Percentiles rank a stretch among this genome's conserved stretches.
Conservation (phyloP, 2,888 invertebrate species). For the Pediacus dermestoides region DNA sequence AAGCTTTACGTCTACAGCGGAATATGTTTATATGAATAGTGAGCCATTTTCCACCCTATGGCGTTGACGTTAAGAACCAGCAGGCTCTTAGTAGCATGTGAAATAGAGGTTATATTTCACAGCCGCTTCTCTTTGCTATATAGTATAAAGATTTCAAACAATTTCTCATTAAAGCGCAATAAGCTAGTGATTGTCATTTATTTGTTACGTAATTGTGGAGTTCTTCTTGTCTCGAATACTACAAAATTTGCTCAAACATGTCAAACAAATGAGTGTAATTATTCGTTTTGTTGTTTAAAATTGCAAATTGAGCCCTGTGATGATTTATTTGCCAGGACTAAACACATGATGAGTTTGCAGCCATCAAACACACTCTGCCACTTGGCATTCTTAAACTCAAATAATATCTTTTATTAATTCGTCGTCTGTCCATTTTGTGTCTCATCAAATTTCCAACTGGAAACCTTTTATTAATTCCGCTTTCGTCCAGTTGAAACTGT, state of each 20-base stretch:
- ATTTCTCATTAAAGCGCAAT: constrained; percentile 50
- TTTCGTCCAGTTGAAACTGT: no score
- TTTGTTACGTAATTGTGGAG: constrained; percentile 48
- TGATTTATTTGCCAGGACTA: constrained; percentile 27
- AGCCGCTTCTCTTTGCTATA: constrained; percentile 24
- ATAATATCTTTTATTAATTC: no score
- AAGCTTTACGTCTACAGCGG: constrained; percentile 46
- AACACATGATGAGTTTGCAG: constrained; percentile 1
- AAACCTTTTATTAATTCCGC: no score
- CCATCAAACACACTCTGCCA: no score
- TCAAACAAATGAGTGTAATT: constrained; percentile 46
- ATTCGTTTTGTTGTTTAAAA: constrained; percentile 28
- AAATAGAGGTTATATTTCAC: constrained; percentile 32
- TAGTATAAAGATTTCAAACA: constrained; percentile 49
- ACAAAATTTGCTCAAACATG: constrained; percentile 43
- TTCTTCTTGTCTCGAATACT: constrained; percentile 39
- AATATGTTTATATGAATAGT: constrained; percentile 47
- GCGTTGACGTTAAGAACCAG: constrained; percentile 13
- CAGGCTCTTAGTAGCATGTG: constrained; percentile 24
- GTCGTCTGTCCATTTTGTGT: no score
- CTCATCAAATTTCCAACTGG: no score
- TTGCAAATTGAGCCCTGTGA: constrained; percentile 18
- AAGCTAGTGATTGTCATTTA: constrained; percentile 50
- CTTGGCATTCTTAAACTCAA: no score
- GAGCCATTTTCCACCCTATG: constrained; percentile 26